Base-by-base conservation (phyloP, 1,140 invertebrate genomes). In the Acyrthosiphon pisum region DNA sequence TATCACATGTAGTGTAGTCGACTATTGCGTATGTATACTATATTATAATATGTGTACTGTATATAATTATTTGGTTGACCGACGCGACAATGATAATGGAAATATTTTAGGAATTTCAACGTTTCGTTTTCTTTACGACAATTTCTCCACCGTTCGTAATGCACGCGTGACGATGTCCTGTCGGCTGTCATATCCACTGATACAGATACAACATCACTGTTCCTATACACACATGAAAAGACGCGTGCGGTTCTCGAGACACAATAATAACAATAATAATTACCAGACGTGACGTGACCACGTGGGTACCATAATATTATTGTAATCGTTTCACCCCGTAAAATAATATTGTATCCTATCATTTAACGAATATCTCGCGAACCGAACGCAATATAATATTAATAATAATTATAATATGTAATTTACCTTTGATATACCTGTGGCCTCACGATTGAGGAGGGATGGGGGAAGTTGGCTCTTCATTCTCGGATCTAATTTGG, bases 41-140 rank as follows among this genome's bases (percentile, higher is more conserved):
- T 48, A 48, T 48, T 26, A 56, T 56, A 56, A 56, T 22, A 56
- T 56, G 23, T 56, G 23, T 56, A 20, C 41, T 56, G 0, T 23
- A 56, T 22, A 56, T 22, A 56, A 22, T 56, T 56, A 50, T 50
- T 18, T 18, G 22, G 50, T 53, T 23, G 50, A 20, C 50, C 2
- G n/a, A 35, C 8, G 7, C 23, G 8, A 9, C 60, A 53, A 83
- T 37, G 23, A 35, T 22, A 20, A 41, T 37, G 81, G 1, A 87
- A 87, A 48, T 37, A 48, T 87, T n/a, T 87, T 87, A 87, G 84
- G 84, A 87, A 87, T 87, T 87, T 46, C 44, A 14, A 14, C 14
- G 26, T 53, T 89, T 35, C 23, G 20, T 37, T 53, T 89, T 53
- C 7, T 53, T 53, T 37, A 7, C 26, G 23, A 1, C 0, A 20